Evolutionary conservation across 1,140 invertebrate species (phyloP).

Genomic region (Spodoptera litura): DNA sequence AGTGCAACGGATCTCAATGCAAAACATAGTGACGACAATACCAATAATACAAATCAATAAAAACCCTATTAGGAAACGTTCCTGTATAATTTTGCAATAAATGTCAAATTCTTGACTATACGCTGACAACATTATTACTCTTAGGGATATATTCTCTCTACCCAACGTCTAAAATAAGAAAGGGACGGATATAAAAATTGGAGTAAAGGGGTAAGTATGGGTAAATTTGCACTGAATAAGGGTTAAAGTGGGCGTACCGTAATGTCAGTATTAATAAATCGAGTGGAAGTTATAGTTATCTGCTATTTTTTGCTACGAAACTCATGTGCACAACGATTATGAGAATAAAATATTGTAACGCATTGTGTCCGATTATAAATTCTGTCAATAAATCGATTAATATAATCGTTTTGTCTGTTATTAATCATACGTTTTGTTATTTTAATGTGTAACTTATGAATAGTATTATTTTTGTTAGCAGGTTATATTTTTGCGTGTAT

Average conservation of each 20-base stretch:
- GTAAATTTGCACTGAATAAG: conserved; percentile 66
- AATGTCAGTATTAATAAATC: conserved; percentile 80
- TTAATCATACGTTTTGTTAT: not conserved
- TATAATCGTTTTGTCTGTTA: not conserved
- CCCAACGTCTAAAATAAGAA: conserved; percentile 32
- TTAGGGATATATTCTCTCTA: conserved; percentile 51
- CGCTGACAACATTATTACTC: conserved; percentile 61
- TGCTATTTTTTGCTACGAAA: conserved; percentile 27
- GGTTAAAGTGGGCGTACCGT: conserved; percentile 74
- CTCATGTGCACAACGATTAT: conserved; percentile 1
- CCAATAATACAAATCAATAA: conserved; percentile 24
- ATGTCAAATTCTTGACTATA: conserved; percentile 54
- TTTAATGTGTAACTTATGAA: not conserved
- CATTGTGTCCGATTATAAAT: conserved; percentile 1
- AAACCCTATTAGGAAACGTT: conserved; percentile 49
- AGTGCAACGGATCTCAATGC: not conserved
- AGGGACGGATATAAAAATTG: conserved; percentile 45
- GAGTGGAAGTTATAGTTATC: conserved; percentile 63
- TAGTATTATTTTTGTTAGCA: no score
- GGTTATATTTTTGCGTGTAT: no score
- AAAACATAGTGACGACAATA: not conserved
- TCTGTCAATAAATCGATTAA: conserved; percentile 11
- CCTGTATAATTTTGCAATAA: conserved; percentile 72
- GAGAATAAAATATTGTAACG: conserved; percentile 18
- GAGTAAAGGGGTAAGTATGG: conserved; percentile 65